Percentiles rank a stretch among this genome's conserved stretches.
phyloP scores from a whole-genome alignment of 2,797 vertebrate genomes.

The Benthosema pterotum region DNA sequence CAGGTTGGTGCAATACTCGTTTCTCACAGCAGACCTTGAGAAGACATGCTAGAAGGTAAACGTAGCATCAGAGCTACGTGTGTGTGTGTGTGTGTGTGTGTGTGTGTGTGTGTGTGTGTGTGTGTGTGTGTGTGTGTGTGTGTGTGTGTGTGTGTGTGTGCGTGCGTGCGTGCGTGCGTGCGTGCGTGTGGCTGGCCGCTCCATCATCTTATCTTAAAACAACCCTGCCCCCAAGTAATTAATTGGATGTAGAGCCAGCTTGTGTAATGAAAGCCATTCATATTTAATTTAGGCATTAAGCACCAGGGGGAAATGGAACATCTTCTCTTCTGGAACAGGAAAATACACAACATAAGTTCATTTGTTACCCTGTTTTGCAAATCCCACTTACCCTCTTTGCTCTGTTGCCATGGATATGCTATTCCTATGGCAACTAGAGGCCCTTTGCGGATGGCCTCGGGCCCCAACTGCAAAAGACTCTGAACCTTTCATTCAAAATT shows the following conservation, averaged over 20 bases:
- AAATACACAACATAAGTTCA: constrained; percentile 67
- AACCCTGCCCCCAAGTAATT: not conserved
- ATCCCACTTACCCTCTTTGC: constrained; percentile 72
- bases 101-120: too few species aligned
- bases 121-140: too few species aligned
- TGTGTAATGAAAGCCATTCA: constrained; percentile 11
- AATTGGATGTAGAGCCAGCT: constrained; percentile 2
- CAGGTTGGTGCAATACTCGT: too few species aligned
- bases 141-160: too few species aligned
- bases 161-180: too few species aligned
- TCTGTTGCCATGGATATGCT: constrained; percentile 84
- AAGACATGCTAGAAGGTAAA: not conserved
- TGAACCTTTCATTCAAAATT: constrained; percentile 76
- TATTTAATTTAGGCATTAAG: constrained; percentile 21
- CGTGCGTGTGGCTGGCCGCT: not conserved
- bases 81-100: too few species aligned
- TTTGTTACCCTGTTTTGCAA: constrained; percentile 75
- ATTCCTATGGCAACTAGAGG: constrained; percentile 84
- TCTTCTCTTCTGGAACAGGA: constrained; percentile 42
- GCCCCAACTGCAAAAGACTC: constrained; percentile 69
- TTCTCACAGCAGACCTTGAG: not conserved
- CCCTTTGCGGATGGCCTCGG: constrained; percentile 74
- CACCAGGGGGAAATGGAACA: constrained; percentile 10
- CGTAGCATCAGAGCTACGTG: too few species aligned
- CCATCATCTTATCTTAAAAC: not conserved